phyloP scores from a whole-genome alignment of 2,113 vertebrate genomes.

The Caretta caretta region DNA sequence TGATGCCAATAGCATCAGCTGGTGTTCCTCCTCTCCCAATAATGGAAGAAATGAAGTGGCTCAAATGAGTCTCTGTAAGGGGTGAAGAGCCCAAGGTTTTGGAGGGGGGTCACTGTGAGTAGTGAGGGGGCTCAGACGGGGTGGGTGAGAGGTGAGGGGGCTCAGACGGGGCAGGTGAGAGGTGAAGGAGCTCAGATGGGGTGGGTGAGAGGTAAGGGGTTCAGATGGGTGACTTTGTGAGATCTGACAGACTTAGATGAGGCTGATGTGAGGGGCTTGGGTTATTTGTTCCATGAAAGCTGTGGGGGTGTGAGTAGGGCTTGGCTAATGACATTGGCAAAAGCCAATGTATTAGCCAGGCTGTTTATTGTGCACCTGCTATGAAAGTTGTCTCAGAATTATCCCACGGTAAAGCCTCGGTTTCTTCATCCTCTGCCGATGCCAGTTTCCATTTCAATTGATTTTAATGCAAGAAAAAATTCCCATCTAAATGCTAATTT shows the following conservation, averaged over 20 bases:
- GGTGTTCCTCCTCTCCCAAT: not conserved
- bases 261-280: not conserved
- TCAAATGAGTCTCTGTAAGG: rapidly evolving
- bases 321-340: constrained; percentile 56
- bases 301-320: not conserved
- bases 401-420: constrained; percentile 38
- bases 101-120: rapidly evolving
- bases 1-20: not conserved
- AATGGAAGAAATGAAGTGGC: not conserved
- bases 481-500: constrained; percentile 82
- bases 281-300: constrained; percentile 27
- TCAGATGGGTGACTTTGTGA: not conserved
- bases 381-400: constrained; percentile 69
- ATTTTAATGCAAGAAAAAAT: constrained; percentile 69
- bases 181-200: not conserved
- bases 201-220: not conserved
- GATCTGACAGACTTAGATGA: not conserved
- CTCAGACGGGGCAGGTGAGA: rapidly evolving
- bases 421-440: constrained; percentile 34
- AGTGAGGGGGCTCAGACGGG: not conserved
- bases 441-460: constrained; percentile 69
- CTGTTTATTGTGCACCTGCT: constrained; percentile 54
- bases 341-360: constrained; percentile 47
- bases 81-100: not conserved
- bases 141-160: rapidly evolving